phyloP scores from a whole-genome alignment of 1,140 invertebrate species.

The Drosophila miranda region DNA sequence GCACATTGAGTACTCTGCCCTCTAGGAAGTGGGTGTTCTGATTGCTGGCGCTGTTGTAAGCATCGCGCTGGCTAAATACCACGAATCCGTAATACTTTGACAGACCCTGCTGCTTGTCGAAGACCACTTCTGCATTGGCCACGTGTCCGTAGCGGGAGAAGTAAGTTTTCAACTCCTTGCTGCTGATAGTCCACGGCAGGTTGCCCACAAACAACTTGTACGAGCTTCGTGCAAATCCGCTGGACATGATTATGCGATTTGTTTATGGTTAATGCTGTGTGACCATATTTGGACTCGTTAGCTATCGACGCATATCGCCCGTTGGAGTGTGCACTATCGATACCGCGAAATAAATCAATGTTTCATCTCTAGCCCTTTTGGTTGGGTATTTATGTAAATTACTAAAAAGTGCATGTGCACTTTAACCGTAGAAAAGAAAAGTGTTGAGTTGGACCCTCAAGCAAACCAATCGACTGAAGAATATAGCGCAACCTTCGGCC shows the following conservation, averaged over 20 bases:
- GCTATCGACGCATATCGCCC: constrained; percentile 4
- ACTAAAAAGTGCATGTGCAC: constrained; percentile 47
- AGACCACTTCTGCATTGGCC: constrained; percentile 85
- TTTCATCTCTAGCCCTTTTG: constrained; percentile 51
- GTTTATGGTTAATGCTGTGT: constrained; percentile 1
- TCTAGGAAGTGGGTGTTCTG: constrained; percentile 75
- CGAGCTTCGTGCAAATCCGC: constrained; percentile 73
- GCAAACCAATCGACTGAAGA: constrained; percentile 22
- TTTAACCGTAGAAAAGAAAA: constrained; percentile 38
- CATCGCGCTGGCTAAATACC: constrained; percentile 84
- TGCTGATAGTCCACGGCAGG: constrained; percentile 90
- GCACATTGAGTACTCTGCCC: constrained; percentile 75
- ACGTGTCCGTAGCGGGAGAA: constrained; percentile 90
- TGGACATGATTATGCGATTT: constrained; percentile 46
- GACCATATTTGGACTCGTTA: no score
- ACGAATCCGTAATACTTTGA: constrained; percentile 90
- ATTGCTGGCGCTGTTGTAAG: constrained; percentile 73
- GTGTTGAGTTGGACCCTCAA: constrained; percentile 24
- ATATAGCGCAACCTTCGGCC: constrained; percentile 3
- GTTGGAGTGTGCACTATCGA: not conserved
- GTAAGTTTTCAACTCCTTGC: constrained; percentile 87
- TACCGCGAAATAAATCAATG: constrained; percentile 25
- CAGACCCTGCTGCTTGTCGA: constrained; percentile 89
- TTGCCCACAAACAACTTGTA: constrained; percentile 89
- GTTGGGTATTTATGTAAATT: constrained; percentile 67